phyloP scores from a whole-genome alignment of 2,113 vertebrate genomes.

The Emydocephalus ijimae region DNA sequence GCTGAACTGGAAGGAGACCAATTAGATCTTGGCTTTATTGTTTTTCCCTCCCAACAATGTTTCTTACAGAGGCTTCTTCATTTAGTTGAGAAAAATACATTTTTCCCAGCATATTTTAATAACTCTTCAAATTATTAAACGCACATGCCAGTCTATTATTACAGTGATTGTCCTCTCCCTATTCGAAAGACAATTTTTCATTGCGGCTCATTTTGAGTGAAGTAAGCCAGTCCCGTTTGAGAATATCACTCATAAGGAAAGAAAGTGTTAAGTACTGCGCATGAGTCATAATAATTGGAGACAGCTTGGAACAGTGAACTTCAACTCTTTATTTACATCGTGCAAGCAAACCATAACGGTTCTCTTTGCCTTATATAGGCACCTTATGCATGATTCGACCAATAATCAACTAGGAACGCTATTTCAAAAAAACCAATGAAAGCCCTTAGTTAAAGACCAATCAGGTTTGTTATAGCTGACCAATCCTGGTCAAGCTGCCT shows the following conservation, averaged over 20 bases:
- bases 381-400: too few species aligned
- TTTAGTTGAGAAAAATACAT: constrained; percentile 47
- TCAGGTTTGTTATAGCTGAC: too few species aligned
- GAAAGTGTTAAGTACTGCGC: too few species aligned
- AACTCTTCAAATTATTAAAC: constrained; percentile 21
- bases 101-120: constrained; percentile 2
- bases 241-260: neutral
- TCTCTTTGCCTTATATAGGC: too few species aligned
- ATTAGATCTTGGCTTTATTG: neutral
- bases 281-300: too few species aligned
- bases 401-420: too few species aligned
- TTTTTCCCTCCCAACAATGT: neutral
- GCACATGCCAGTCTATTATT: constrained; percentile 21
- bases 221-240: neutral
- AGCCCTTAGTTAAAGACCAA: too few species aligned
- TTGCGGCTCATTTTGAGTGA: neutral
- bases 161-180: neutral
- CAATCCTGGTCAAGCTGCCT: too few species aligned
- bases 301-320: too few species aligned
- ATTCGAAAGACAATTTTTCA: neutral
- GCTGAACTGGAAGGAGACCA: constrained; percentile 38
- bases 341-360: too few species aligned
- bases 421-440: too few species aligned
- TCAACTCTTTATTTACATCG: too few species aligned
- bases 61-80: constrained; percentile 16